Evolutionary conservation across 2,888 invertebrate species (phyloP).

Genomic region (Drosophila cyrtoloma): DNA sequence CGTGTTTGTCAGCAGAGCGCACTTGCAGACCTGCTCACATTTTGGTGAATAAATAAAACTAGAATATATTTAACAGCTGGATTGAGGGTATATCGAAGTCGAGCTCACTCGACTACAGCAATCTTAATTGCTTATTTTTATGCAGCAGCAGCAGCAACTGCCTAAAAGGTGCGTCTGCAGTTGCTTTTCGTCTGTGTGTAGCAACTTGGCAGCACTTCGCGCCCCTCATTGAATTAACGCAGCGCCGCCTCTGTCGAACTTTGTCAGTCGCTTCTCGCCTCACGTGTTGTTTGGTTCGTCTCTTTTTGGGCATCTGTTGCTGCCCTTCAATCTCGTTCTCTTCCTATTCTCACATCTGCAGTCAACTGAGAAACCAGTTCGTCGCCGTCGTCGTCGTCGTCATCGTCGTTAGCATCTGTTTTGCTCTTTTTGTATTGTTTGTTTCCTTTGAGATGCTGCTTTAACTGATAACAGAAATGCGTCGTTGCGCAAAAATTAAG

Average conservation of each 20-base stretch:
- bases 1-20: no score
- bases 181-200: neutral
- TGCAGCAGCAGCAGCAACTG: neutral
- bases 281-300: slow-evolving; percentile 16
- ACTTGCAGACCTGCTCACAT: no score
- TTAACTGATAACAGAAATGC: slow-evolving; percentile 59
- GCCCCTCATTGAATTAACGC: neutral
- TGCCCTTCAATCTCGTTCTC: slow-evolving; percentile 45
- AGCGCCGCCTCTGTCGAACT: slow-evolving; percentile 12
- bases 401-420: slow-evolving; percentile 17
- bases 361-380: slow-evolving; percentile 54
- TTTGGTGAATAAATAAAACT: no score
- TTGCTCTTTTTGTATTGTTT: slow-evolving; percentile 19
- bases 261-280: slow-evolving; percentile 4
- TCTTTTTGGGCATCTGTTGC: slow-evolving; percentile 62
- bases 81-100: no score
- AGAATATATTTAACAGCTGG: no score
- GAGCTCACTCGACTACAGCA: no score
- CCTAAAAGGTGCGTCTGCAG: slow-evolving; percentile 5
- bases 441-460: slow-evolving; percentile 41
- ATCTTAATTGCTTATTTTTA: no score
- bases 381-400: neutral
- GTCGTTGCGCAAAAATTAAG: slow-evolving; percentile 59
- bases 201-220: no score
- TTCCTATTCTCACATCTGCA: slow-evolving; percentile 44